These are phyloP conservation scores for Perizoma flavofasciatum DNA, from an alignment of 2,888 invertebrate species.

Conservation along the genomic window DNA sequence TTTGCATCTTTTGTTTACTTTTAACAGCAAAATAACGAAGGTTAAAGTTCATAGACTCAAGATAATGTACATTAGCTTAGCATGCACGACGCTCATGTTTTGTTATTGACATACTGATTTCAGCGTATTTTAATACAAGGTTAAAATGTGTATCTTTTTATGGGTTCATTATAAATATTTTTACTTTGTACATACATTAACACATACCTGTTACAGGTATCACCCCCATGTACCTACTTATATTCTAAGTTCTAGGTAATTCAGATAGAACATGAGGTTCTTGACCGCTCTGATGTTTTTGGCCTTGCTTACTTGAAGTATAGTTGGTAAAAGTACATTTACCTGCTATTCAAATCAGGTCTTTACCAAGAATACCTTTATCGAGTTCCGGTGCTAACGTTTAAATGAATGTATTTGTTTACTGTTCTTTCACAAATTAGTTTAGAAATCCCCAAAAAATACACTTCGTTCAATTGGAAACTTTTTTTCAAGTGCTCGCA, in stretches of 20 bases:
- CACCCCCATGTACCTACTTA: no score
- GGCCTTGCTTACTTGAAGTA: neutral
- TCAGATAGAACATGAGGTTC: no score
- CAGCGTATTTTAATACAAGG: neutral
- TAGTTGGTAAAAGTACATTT: constrained; percentile 16
- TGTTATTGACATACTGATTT: constrained; percentile 17
- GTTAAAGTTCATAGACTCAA: constrained; percentile 9
- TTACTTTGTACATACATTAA: no score
- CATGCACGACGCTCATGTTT: constrained; percentile 6
- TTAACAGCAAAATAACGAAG: constrained; percentile 4
- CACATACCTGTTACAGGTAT: no score
- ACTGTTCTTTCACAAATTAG: constrained; percentile 12
- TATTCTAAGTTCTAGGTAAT: no score
- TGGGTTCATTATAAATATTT: no score
- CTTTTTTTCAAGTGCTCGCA: no score
- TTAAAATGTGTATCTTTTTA: no score
- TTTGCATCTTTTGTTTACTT: constrained; percentile 2
- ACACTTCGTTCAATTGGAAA: no score
- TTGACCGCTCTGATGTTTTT: no score
- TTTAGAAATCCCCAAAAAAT: constrained; percentile 11
- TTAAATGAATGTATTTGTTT: constrained; percentile 20
- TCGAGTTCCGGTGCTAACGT: constrained; percentile 18
- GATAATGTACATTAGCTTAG: constrained; percentile 11
- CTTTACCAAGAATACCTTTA: constrained; percentile 16
- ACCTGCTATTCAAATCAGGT: constrained; percentile 26